A percentile compares a stretch with the other conserved stretches of the same genome.
These are phyloP conservation scores for Crossocerus cetratus DNA, from an alignment of 2,888 invertebrate genomes.

Conservation along the genomic window DNA sequence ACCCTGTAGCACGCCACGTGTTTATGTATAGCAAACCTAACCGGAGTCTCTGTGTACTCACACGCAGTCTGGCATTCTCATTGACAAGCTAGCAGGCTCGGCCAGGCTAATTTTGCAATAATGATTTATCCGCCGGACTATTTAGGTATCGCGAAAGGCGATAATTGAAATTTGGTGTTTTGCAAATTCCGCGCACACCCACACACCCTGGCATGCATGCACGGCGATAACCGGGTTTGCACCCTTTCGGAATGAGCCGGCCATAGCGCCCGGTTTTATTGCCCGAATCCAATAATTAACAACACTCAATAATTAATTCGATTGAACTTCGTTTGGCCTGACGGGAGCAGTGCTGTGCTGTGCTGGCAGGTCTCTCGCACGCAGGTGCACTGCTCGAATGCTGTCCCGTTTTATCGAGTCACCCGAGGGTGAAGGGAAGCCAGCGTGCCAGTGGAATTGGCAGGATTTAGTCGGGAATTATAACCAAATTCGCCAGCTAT, in stretches of 20 bases:
- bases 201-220: conserved; percentile 7
- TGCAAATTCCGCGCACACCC: conserved; percentile 49
- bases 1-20: background rate
- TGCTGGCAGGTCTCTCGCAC: conserved; percentile 21
- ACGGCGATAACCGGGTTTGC: background rate
- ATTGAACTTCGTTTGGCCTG: conserved; percentile 61
- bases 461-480: background rate
- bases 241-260: conserved; percentile 23
- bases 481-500: background rate
- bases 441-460: background rate
- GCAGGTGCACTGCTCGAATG: no score
- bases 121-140: conserved; percentile 41
- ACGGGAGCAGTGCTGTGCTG: conserved; percentile 46
- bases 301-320: conserved; percentile 71
- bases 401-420: no score
- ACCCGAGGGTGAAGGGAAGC: no score
- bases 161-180: conserved; percentile 65
- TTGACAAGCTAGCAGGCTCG: background rate
- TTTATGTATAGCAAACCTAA: conserved; percentile 2
- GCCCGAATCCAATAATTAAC: conserved; percentile 68
- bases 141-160: conserved; percentile 28
- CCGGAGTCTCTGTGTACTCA: conserved; percentile 4
- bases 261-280: conserved; percentile 61
- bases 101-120: conserved; percentile 32
- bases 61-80: conserved; percentile 10